Evolutionary conservation across 2,797 vertebrate species (phyloP), one percentile per base, ranked within the genome.

Genomic region (Myotis pilosus): DNA sequence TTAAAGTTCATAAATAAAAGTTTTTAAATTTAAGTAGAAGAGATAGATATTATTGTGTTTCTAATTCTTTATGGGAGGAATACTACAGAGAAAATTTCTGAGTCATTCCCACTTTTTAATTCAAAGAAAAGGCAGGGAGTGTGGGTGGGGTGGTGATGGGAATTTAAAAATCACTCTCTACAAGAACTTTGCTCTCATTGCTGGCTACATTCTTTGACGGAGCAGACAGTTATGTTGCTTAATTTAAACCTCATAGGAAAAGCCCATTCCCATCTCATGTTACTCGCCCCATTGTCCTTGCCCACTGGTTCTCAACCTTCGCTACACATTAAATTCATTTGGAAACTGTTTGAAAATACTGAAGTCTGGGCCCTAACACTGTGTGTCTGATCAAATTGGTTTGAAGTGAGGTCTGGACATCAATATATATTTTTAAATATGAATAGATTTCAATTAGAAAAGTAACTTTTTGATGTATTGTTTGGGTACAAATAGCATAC

Each of bases 1-100:
- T 71, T 90, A 91, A 80, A 75, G 19, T 4, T 89, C 28, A 89
- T 66, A 87, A 81, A 85, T 75, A 23, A 94, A 90, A 78, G 16
- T 53, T 38, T 64, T 82, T 49, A 51, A 92, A 91, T 33, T 69
- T 30, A 94, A 89, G 75, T 64, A 62, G 33, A 90, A 53, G 68
- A 16, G 82, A 53, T 25, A 64, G 28, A 72, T 36, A 47, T 17
- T 86, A 44, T 80, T 87, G 55, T 41, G 30, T 74, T 84, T 94
- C 92, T 95, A 84, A 89, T 84, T 79, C 22, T 78, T 88, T 53
- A 60, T 66, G 57, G 5, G 33, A 22, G 36, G 44, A 82, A 83
- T 74, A 22, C 41, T 76, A 64, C 3, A 47, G 41, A 62, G n/a
- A 78, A 92, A 68, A 55, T 81, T 60, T 51, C 25, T 36, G 16